These are phyloP conservation scores for Procambarus clarkii DNA, from an alignment of 1,140 invertebrate species.

Conservation along the genomic window DNA sequence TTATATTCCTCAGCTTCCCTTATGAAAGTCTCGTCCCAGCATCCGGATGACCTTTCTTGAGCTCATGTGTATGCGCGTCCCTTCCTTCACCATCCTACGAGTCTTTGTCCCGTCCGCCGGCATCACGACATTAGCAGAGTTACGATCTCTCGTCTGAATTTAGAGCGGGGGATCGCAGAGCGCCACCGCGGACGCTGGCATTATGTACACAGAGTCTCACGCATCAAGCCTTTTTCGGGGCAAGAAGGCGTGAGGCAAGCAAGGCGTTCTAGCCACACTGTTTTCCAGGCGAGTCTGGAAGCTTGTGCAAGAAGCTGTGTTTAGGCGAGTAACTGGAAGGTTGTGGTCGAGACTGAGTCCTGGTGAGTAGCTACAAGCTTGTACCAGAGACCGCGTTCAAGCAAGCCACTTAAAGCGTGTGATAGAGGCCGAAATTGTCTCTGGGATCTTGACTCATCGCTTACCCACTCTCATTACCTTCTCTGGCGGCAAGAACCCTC, in stretches of 20 bases:
- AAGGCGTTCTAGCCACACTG: not conserved
- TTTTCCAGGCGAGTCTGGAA: not conserved
- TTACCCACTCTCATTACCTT: too few species aligned
- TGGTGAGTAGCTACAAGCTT: too few species aligned
- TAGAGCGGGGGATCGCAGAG: not conserved
- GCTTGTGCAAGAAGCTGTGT: not conserved
- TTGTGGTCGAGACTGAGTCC: too few species aligned
- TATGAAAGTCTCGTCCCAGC: not conserved
- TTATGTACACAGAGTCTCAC: not conserved
- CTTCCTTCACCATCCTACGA: not conserved
- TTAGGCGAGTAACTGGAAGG: too few species aligned
- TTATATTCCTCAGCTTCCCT: not conserved
- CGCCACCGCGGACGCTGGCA: not conserved
- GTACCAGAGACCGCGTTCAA: too few species aligned
- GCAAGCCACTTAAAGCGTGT: too few species aligned
- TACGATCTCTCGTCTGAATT: constrained; percentile 20
- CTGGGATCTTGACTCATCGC: too few species aligned
- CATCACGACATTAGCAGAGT: not conserved
- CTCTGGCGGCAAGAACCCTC: too few species aligned
- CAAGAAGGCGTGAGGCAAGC: not conserved
- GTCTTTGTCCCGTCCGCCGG: not conserved
- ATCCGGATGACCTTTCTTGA: not conserved
- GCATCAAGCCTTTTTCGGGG: not conserved
- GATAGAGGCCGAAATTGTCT: too few species aligned
- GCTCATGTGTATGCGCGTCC: not conserved